Evolutionary conservation across 2,888 invertebrate species (phyloP).

Genomic region (Stenodera caucasica): DNA sequence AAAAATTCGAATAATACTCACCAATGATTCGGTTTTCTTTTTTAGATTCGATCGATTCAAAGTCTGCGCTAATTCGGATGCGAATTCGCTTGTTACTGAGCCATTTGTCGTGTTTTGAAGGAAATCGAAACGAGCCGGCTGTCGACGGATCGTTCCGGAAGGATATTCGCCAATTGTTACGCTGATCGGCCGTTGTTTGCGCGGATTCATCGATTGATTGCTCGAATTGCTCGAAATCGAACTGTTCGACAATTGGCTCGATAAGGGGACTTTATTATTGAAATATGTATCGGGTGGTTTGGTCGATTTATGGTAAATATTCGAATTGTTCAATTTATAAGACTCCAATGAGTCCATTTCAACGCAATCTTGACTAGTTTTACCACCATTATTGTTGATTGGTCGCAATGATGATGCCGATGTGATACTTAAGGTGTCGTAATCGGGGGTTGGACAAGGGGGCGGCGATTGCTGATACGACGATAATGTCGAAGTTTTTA

Average conservation of each 20-base stretch:
- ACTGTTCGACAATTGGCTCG: conserved; percentile 41
- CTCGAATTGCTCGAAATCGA: conserved; percentile 50
- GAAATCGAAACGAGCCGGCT: conserved; percentile 74
- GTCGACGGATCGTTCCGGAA: conserved; percentile 60
- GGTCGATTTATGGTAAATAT: conserved; percentile 54
- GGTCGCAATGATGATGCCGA: conserved; percentile 41
- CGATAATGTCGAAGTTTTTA: conserved; percentile 50
- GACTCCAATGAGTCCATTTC: conserved; percentile 79
- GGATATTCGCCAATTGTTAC: conserved; percentile 74
- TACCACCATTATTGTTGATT: conserved; percentile 29
- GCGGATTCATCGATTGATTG: conserved; percentile 50
- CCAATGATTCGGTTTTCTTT: conserved; percentile 70
- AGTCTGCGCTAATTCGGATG: conserved; percentile 74
- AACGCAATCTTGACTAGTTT: conserved; percentile 59
- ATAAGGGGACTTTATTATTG: conserved; percentile 46
- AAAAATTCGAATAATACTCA: conserved; percentile 49
- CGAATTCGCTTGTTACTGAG: conserved; percentile 67
- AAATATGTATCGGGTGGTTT: conserved; percentile 74
- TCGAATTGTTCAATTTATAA: conserved; percentile 68
- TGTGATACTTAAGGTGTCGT: conserved; percentile 57
- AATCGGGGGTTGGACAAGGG: conserved; percentile 60
- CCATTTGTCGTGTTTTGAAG: conserved; percentile 54
- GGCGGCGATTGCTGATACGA: conserved; percentile 52
- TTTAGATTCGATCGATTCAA: conserved; percentile 76
- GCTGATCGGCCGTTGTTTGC: conserved; percentile 63